These are phyloP conservation scores for Tethya wilhelma DNA, from an alignment of 37 sponge, comb jelly and placozoan genomes.

Conservation along the genomic window DNA sequence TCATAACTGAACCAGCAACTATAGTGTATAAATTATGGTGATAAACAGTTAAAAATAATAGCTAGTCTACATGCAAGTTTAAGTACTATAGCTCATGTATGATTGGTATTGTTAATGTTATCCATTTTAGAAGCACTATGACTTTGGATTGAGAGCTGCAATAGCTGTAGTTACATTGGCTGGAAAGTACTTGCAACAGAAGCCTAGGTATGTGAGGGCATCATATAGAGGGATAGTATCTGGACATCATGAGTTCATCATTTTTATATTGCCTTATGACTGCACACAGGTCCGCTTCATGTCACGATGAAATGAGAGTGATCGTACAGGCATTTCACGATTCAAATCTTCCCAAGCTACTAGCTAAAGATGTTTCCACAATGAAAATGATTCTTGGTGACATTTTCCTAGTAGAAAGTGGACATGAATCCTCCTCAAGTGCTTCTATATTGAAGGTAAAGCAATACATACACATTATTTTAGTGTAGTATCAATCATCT, in stretches of 20 bases:
- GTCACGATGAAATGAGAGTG: slow-evolving; percentile 13
- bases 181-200: slow-evolving; percentile 53
- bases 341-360: slow-evolving; percentile 2
- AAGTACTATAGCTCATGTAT: background rate
- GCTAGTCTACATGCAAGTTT: background rate
- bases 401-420: slow-evolving; percentile 2
- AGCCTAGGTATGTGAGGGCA: too few species aligned
- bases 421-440: background rate
- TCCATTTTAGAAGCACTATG: slow-evolving; percentile 65
- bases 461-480: background rate
- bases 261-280: too few species aligned
- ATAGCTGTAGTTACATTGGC: slow-evolving; percentile 71
- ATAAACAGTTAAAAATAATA: background rate
- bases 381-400: slow-evolving; percentile 12
- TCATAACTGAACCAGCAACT: background rate
- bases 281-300: too few species aligned
- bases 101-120: background rate
- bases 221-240: too few species aligned
- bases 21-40: background rate
- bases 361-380: slow-evolving; percentile 13
- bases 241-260: too few species aligned
- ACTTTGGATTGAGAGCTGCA: slow-evolving; percentile 83
- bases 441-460: background rate
- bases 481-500: background rate
- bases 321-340: slow-evolving; percentile 10